Conservation (phyloP, 2,888 invertebrate genomes). For the Cryptocephalus moraei region DNA sequence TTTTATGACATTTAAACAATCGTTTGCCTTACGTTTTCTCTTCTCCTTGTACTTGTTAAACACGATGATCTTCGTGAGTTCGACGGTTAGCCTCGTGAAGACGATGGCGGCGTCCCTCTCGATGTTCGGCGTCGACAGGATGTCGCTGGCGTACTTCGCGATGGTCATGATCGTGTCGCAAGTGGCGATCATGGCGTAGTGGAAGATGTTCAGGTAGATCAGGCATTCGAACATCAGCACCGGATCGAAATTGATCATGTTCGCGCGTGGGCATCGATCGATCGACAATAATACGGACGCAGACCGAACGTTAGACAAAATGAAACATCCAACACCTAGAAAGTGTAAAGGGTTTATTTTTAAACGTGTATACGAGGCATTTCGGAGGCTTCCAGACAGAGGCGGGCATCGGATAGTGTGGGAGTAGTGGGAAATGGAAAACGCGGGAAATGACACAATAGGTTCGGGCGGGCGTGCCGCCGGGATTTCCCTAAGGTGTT, state of each 20-base stretch:
- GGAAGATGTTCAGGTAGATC: conserved; percentile 25
- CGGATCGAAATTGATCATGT: conserved; percentile 23
- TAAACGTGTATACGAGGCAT: too few relatives aligned
- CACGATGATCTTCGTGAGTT: conserved; percentile 24
- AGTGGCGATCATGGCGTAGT: conserved; percentile 24
- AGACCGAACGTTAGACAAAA: too few relatives aligned
- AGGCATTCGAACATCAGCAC: conserved; percentile 29
- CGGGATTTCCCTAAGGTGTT: too few relatives aligned
- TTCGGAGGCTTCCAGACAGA: too few relatives aligned
- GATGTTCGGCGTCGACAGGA: conserved; percentile 23
- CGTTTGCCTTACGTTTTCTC: conserved; percentile 19
- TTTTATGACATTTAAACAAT: background rate
- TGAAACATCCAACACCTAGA: too few relatives aligned
- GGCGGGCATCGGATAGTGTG: too few relatives aligned
- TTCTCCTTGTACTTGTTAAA: conserved; percentile 23
- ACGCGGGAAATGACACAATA: too few relatives aligned
- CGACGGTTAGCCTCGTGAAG: conserved; percentile 19
- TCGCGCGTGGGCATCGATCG: background rate
- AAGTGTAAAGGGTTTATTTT: too few relatives aligned
- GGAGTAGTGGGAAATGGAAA: too few relatives aligned
- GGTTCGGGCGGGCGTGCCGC: too few relatives aligned
- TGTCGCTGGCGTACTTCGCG: conserved; percentile 21
- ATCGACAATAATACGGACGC: too few relatives aligned
- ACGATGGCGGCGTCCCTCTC: conserved; percentile 23
- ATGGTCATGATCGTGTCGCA: conserved; percentile 25